Evolutionary conservation across 2,113 vertebrate genomes (phyloP).

Genomic region (Varanus komodoensis): DNA sequence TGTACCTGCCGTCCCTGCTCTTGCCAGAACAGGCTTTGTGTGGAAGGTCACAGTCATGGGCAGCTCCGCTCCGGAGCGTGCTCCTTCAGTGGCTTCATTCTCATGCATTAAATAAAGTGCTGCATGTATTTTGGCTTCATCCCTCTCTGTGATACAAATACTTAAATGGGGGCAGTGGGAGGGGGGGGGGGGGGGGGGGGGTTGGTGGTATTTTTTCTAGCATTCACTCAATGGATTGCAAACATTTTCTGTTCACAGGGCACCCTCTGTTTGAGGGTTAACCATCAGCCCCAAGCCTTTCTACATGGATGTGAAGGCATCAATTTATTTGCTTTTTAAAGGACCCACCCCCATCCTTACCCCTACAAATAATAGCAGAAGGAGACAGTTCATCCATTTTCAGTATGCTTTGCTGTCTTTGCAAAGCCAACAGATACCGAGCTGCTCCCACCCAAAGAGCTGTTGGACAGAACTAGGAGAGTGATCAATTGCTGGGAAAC

Average conservation of each 20-base stretch:
- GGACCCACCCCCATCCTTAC: neutral
- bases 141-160: slow-evolving; percentile 7
- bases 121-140: neutral
- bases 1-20: neutral
- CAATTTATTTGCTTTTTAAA: slow-evolving; percentile 10
- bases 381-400: slow-evolving; percentile 34
- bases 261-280: slow-evolving; percentile 12
- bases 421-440: slow-evolving; percentile 61
- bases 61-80: neutral
- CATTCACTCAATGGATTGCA: slow-evolving; percentile 44
- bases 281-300: slow-evolving; percentile 3
- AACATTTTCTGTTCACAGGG: neutral
- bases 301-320: slow-evolving; percentile 5
- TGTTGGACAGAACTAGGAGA: slow-evolving; percentile 56
- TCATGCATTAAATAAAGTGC: neutral
- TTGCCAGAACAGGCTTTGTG: slow-evolving; percentile 3
- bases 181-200: neutral
- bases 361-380: slow-evolving; percentile 27
- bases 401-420: slow-evolving; percentile 44
- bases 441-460: slow-evolving; percentile 37
- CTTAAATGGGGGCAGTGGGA: neutral
- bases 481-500: slow-evolving; percentile 60
- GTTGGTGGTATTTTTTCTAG: neutral
- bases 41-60: neutral
- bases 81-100: neutral